Evolutionary conservation across 2,888 invertebrate species (phyloP), one percentile per base, ranked within the genome.

Genomic region (Lycocerus yunnanus): DNA sequence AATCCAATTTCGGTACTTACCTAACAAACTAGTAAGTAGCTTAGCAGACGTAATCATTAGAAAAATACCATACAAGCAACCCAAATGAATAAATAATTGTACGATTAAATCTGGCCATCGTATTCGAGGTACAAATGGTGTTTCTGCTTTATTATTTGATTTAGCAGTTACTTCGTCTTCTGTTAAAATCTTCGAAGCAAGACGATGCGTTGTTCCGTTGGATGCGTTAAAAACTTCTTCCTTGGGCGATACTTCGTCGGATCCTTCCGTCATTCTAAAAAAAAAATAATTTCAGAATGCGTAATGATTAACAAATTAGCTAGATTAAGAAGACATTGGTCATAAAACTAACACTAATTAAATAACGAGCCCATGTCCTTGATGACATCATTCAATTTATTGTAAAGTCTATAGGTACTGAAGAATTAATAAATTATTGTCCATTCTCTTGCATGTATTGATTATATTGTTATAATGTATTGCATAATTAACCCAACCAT

Each of bases 71-170:
- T 94, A 94, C 58, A 93, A 79, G 78, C 91, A 90, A 27, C 94
- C 93, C 73, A 84, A 84, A 86, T 95, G 95, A 82, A 95, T 88
- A 80, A 91, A 91, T 75, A 92, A 80, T 88, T 94, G 94, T 15
- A 90, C 94, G 14, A 87, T 83, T 1, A 94, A 87, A 84, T 95
- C 94, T 0, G 92, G 93, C 94, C 94, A 95, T 84, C 90, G 89
- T 74, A 94, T 90, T 79, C 87, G 87, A 2, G 94, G 89, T 75
- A 86, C 88, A 81, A 93, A 94, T 77, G 82, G 79, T 4, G 82
- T 74, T 27, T 78, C 75, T 58, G 67, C 69, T 9, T 61, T 58
- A 67, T 70, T 61, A 24, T 68, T 71, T 60, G 69, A 16, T 58
- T 76, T 66, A 21, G 21, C 21, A 58, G 43, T 59, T 2, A 59